Base-by-base conservation (phyloP, 1,140 invertebrate species). In the Ylistrum balloti region DNA sequence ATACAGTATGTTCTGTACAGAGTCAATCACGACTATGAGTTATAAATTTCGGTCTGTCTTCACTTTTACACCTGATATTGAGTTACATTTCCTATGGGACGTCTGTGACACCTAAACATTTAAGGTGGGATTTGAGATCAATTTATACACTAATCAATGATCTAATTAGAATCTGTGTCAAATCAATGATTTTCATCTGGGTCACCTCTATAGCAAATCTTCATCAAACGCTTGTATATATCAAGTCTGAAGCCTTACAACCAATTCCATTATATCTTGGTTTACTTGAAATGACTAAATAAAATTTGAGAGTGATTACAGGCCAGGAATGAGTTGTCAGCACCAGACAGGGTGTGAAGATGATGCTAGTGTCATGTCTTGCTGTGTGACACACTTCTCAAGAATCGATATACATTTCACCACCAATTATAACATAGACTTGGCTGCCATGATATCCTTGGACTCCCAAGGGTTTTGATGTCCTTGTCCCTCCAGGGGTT, bases 351-450 rank as follows among this genome's bases (percentile, higher is more conserved):
- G 56, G 7, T 1, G 56, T 28, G 15, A 17, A 17, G 20, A 74
- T 74, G 56, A 28, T 74, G 56, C 7, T 74, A 28, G 56, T 74
- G 56, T 74, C 56, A 1, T 28, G n/a, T 74, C 56, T n/a, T 28
- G n/a, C 56, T 28, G 56, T 1, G 2, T 5, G 56, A n/a, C 22
- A n/a, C 56, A 74, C 56, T 74, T 74, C 56, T 28, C 41, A 28
- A 7, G 28, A n/a, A 74, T 74, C 56, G 28, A 74, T 74, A 74
- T 74, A 74, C 56, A 74, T 74, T 74, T 74, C 56, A 74, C 56
- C n/a, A 74, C 22, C 28, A 74, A 74, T 74, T 74, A 74, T 74
- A 74, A 74, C 56, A 74, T n/a, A 74, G 20, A 74, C 56, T 28
- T 74, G 22, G 22, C 56, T 28, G n/a, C 13, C 56, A 74, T 74